These are phyloP conservation scores for Propithecus coquereli DNA, from an alignment of 2,113 vertebrate genomes.

Conservation along the genomic window DNA sequence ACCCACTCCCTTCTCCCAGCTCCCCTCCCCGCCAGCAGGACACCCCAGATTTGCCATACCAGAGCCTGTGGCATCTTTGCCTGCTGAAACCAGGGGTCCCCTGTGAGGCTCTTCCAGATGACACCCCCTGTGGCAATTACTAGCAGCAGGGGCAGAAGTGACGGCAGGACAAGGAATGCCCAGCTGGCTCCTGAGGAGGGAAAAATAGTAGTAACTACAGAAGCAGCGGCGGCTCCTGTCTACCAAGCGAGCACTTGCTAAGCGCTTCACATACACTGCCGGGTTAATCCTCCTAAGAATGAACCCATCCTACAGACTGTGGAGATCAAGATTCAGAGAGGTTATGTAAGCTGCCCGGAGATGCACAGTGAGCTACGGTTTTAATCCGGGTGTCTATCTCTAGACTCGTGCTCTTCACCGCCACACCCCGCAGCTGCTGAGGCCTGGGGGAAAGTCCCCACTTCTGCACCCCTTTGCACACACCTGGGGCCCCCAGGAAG, in stretches of 20 bases:
- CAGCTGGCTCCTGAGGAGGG: slow-evolving; percentile 21
- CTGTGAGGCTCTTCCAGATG: slow-evolving; percentile 33
- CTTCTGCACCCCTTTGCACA: background rate
- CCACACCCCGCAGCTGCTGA: rapidly evolving
- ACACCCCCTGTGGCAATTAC: background rate
- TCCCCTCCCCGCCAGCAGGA: rapidly evolving
- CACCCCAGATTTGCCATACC: slow-evolving; percentile 18
- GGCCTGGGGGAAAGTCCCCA: background rate
- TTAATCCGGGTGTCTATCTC: background rate
- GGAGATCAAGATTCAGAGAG: background rate
- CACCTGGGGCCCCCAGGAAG: slow-evolving; percentile 47
- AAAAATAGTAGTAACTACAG: background rate
- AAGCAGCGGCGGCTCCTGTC: rapidly evolving
- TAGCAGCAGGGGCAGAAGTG: background rate
- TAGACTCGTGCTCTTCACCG: background rate
- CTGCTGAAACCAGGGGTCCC: slow-evolving; percentile 16
- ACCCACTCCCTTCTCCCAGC: background rate
- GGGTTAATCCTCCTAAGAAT: background rate
- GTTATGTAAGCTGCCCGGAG: background rate
- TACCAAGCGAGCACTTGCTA: rapidly evolving
- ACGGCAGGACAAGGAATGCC: background rate
- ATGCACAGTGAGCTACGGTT: background rate
- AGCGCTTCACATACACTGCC: rapidly evolving
- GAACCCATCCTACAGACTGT: background rate
- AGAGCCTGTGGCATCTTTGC: slow-evolving; percentile 31